Evolutionary conservation across 2,888 invertebrate genomes (phyloP), one percentile per base, ranked within the genome.

Genomic region (Tridacna crocea): DNA sequence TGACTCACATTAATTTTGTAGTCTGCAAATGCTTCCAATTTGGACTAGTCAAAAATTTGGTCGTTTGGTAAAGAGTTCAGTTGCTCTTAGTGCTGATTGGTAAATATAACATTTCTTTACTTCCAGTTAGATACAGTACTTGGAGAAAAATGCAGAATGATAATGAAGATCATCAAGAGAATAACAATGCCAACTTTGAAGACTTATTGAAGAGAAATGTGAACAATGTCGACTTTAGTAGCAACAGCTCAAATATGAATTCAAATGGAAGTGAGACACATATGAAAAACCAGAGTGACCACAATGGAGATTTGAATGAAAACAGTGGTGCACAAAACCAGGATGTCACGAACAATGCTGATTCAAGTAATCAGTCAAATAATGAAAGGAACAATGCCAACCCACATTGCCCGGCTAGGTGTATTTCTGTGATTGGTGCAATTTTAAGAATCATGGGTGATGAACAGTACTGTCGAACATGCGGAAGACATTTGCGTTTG

Each of bases 401-500:
- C 19, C 15, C 51, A 51, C 75, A 15, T 55, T 55, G 17, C 19
- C 48, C 2, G 22, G 11, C 68, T 19, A 24, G 26, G 19, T 51
- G 51, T 55, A 15, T 78, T n/a, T 63, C 79, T 19, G 24, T 89
- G 12, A 90, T 89, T 70, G 90, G 90, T 17, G 80, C 83, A 24
- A 87, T 91, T 73, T 76, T 90, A 26, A 82, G 90, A 68, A 75
- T 81, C 0, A 88, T 91, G 82, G 90, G 91, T 6, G 90, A 91
- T 79, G 85, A 88, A 73, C 85, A 88, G 46, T 79, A 77, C 47
- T 88, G 88, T n/a, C 85, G 80, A 65, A 81, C 85, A 1, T 88
- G 85, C 83, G 90, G 91, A 6, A 82, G 83, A 73, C 85, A 87
- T 70, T 81, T 91, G 24, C 78, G 89, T 65, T 82, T 70, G 46